Base-by-base conservation (phyloP, 1,140 invertebrate genomes). In the Ganaspis sp. region DNA sequence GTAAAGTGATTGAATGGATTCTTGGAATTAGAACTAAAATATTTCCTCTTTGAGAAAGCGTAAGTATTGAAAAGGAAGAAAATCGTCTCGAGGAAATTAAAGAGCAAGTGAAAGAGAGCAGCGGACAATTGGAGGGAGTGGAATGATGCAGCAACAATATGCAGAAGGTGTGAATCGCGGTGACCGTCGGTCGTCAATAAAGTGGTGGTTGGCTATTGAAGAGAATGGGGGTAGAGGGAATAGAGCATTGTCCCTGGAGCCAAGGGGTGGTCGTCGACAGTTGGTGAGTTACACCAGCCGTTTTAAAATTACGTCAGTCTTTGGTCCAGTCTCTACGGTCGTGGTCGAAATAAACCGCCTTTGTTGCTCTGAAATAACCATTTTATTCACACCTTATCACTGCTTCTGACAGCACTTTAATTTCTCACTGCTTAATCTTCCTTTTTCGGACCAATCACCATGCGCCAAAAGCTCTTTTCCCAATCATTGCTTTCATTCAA, bases 221-320 rank as follows among this genome's bases (percentile, higher is more conserved):
- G 58, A 64, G 58, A 64, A 64, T 64, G 23, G 58, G 26, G 26
- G 26, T 64, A 29, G 21, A 64, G 58, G 58, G 58, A 64, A 64
- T 34, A 64, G 23, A 64, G 58, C 58, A 64, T 64, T 64, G 58
- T 64, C 26, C 58, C 58, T 29, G 15, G 58, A 6, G 58, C 26
- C 26, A 64, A 15, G 58, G 58, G 26, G 58, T 64, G 23, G 58
- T 15, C 9, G 58, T 64, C 58, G 58, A 64, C 58, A 64, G 58
- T 64, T 64, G 58, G 58, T 64, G 58, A 64, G 58, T 64, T 64
- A 64, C 58, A 64, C 58, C 58, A 64, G 58, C 58, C 58, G 58
- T 64, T 64, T 64, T 64, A 23, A 64, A 64, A 64, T 64, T 64
- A 64, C 58, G 58, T 29, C 58, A 29, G 26, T 64, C 58, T 64